Base-by-base conservation (phyloP, 1,140 invertebrate genomes). In the Zaprionus africanus region DNA sequence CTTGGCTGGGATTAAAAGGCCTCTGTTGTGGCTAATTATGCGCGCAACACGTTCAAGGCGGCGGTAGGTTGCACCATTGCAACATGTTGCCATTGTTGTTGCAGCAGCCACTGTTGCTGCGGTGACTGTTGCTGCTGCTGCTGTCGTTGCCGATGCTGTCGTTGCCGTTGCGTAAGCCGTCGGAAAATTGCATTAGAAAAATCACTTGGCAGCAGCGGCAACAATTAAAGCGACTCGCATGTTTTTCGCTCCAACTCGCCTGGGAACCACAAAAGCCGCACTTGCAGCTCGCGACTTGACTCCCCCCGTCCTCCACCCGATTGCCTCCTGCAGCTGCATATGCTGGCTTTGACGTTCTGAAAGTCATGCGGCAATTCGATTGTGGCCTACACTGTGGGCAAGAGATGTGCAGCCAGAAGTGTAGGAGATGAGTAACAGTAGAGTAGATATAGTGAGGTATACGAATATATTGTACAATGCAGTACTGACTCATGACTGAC, bases 151-250 rank as follows among this genome's bases (percentile, higher is more conserved):
- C 28, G 28, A 28, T 63, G 64, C 38, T 75, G 71, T 49, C 61
- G 49, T 28, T 49, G 63, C 54, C 75, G 78, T 86, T 87, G 83
- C 83, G 83, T 87, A 87, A 87, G 81, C 67, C 61, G 62, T 51
- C 78, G 83, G 74, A 84, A 88, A 87, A 87, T 88, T 87, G 83
- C 83, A 87, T 87, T 87, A 87, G 83, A 87, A 87, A 86, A 83
- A 88, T 86, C 83, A 87, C 84, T 87, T 87, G 81, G 81, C 80
- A 62, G 65, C 65, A 26, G 68, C 77, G 84, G 83, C 83, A 88
- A 87, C 83, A 87, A 87, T 87, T 87, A 87, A 87, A 87, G 83
- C 84, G 81, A 74, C 78, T 87, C 81, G 83, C 83, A 88, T 84
- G 83, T 87, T 88, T 72, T 76, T 76, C 77, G 80, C 84, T 81